Conservation (phyloP, 2,888 invertebrate species). For the Therioaphis trifolii region DNA sequence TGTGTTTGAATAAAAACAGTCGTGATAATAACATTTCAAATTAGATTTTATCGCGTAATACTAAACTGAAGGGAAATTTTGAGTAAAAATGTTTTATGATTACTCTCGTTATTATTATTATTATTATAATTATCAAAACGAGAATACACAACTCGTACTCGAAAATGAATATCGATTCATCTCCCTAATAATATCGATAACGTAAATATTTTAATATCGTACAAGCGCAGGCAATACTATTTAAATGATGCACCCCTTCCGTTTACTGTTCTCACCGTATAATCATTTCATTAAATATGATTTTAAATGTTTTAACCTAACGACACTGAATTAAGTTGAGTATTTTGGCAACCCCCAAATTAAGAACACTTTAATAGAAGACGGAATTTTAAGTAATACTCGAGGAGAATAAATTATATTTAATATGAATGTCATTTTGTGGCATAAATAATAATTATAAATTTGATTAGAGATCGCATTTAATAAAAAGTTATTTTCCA, state of each 20-base stretch:
- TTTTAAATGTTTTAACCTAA: too few relatives aligned
- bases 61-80: constrained; percentile 7
- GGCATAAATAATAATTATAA: not conserved
- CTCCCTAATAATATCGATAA: too few relatives aligned
- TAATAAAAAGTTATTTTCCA: not conserved
- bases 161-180: too few relatives aligned
- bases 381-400: not conserved
- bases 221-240: too few relatives aligned
- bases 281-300: too few relatives aligned
- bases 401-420: not conserved
- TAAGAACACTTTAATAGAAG: not conserved
- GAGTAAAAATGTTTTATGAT: constrained; percentile 9
- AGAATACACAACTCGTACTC: too few relatives aligned
- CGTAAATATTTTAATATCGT: too few relatives aligned
- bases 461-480: constrained; percentile 10
- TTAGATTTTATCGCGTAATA: constrained; percentile 20
- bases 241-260: too few relatives aligned
- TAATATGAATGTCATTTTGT: not conserved
- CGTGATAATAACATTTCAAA: not conserved
- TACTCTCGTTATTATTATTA: too few relatives aligned
- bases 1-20: not conserved
- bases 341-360: not conserved
- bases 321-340: not conserved
- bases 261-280: too few relatives aligned
- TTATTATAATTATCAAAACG: not conserved